Percentiles rank a stretch among this genome's conserved stretches.
phyloP scores from a whole-genome alignment of 2,888 invertebrate species.

The Megalurothrips usitatus region DNA sequence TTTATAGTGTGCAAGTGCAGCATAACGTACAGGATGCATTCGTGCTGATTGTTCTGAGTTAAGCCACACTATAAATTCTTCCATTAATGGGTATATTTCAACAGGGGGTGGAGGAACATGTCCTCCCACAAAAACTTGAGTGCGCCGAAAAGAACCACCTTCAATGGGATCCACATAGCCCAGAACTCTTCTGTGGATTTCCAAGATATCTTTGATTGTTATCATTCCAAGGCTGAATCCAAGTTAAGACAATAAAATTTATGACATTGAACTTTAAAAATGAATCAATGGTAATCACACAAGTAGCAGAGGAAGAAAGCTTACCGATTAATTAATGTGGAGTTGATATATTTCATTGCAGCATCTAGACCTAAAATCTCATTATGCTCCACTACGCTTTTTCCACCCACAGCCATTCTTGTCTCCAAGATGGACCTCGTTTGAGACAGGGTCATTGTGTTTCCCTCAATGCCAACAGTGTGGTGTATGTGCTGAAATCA shows the following conservation, averaged over 20 bases:
- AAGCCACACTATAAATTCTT: slow-evolving; percentile 86
- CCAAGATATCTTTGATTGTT: slow-evolving; percentile 78
- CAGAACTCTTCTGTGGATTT: slow-evolving; percentile 86
- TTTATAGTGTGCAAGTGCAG: slow-evolving; percentile 95
- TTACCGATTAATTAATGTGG: slow-evolving; percentile 66
- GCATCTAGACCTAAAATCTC: slow-evolving; percentile 92
- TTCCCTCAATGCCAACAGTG: slow-evolving; percentile 95
- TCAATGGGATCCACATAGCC: slow-evolving; percentile 92
- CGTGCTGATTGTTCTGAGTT: slow-evolving; percentile 80
- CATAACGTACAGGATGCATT: slow-evolving; percentile 87
- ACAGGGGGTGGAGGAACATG: slow-evolving; percentile 87
- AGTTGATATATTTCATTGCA: slow-evolving; percentile 88
- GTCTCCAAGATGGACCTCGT: slow-evolving; percentile 90
- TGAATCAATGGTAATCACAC: slow-evolving; percentile 33
- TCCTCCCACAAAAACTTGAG: slow-evolving; percentile 93
- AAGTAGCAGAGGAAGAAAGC: slow-evolving; percentile 36
- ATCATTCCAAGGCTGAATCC: slow-evolving; percentile 64
- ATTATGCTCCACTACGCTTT: slow-evolving; percentile 94
- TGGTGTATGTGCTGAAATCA: slow-evolving; percentile 77
- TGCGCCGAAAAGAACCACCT: slow-evolving; percentile 81
- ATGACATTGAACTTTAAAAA: neutral
- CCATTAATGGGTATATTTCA: slow-evolving; percentile 75
- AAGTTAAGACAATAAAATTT: slow-evolving; percentile 34
- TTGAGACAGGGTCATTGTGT: slow-evolving; percentile 90
- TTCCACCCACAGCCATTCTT: slow-evolving; percentile 76